Evolutionary conservation across 1,140 invertebrate genomes (phyloP).

Genomic region (Scylla paramamosain): DNA sequence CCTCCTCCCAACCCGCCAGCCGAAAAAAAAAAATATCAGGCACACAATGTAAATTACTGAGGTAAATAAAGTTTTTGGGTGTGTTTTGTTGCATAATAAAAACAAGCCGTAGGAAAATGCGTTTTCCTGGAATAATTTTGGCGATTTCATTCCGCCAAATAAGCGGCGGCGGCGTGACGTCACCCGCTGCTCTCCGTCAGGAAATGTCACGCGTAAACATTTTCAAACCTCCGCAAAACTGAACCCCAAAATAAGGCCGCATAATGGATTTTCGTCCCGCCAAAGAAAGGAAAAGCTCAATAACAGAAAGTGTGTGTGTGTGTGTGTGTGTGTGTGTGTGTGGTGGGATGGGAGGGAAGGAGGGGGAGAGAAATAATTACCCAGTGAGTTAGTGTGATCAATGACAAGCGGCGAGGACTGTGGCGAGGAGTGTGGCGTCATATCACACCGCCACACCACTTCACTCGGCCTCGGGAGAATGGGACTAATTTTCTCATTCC

Average conservation of each 20-base stretch:
- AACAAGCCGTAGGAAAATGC: neutral
- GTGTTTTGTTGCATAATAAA: conserved; percentile 24
- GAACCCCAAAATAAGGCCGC: too few relatives aligned
- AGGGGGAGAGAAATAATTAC: neutral
- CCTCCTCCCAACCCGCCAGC: neutral
- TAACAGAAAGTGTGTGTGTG: too few relatives aligned
- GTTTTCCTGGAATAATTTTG: neutral
- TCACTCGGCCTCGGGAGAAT: neutral
- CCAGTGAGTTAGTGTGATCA: neutral
- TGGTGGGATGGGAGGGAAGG: neutral
- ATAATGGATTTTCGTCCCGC: too few relatives aligned
- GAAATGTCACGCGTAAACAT: neutral
- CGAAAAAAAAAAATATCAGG: neutral
- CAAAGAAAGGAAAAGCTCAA: too few relatives aligned
- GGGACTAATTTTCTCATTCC: too few relatives aligned
- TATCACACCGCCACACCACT: neutral
- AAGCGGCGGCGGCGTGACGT: neutral
- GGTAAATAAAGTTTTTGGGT: conserved; percentile 15
- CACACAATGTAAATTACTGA: conserved; percentile 23
- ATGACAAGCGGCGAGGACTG: neutral
- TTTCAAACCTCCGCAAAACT: too few relatives aligned
- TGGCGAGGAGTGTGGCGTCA: neutral
- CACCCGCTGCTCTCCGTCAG: neutral
- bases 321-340: too few relatives aligned
- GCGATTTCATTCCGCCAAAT: conserved; percentile 4